A percentile compares a stretch with the other conserved stretches of the same genome.
Conservation (phyloP, 1,140 invertebrate species). For the Leptonema lineaticorne region DNA sequence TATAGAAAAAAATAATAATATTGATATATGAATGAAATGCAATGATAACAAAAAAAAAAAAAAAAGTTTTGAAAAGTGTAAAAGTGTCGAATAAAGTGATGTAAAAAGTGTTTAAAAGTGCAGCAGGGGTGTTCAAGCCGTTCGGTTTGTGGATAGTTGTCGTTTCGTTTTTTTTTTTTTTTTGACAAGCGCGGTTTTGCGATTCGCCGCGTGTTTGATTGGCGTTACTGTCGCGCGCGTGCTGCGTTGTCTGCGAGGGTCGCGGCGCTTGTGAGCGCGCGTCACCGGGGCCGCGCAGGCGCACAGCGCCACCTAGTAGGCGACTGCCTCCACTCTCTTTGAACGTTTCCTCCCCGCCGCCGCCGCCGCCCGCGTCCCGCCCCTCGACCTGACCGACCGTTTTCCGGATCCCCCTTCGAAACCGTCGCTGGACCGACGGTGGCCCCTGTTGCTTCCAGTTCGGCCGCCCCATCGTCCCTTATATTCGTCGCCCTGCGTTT, state of each 20-base stretch:
- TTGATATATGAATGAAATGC: too few relatives aligned
- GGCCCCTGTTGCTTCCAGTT: slow-evolving; percentile 13
- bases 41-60: too few relatives aligned
- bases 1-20: too few relatives aligned
- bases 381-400: background rate
- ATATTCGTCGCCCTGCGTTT: too few relatives aligned
- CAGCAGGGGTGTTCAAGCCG: too few relatives aligned
- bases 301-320: too few relatives aligned
- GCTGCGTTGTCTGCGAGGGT: slow-evolving; percentile 1
- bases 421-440: background rate
- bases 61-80: too few relatives aligned
- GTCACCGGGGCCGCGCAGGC: background rate
- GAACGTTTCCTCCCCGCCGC: background rate
- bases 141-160: too few relatives aligned
- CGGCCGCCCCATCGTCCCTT: too few relatives aligned
- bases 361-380: background rate
- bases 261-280: slow-evolving; percentile 15
- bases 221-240: background rate
- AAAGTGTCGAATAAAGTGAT: too few relatives aligned
- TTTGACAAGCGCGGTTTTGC: background rate
- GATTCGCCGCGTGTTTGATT: background rate
- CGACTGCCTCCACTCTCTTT: background rate
- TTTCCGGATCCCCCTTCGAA: background rate
- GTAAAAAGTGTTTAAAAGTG: too few relatives aligned
- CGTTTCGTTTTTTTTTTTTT: too few relatives aligned